Evolutionary conservation across 30 jellyfish, hydroid and myxozoan species (phyloP).

Genomic region (Hydractinia echinata): DNA sequence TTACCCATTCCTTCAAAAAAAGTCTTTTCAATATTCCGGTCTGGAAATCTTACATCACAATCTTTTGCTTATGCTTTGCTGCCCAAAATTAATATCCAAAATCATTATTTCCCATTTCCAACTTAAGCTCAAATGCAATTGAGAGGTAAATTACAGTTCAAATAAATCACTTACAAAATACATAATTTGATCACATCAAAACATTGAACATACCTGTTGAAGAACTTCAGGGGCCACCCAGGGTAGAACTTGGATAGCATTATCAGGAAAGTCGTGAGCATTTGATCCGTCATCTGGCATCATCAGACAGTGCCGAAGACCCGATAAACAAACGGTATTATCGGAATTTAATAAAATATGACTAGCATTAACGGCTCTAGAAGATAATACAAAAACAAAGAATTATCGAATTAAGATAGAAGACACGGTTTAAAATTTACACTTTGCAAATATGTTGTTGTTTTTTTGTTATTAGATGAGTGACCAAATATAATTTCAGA

Average conservation of each 20-base stretch:
- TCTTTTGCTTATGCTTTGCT: too few relatives aligned
- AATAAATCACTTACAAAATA: too few relatives aligned
- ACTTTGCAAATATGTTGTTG: neutral
- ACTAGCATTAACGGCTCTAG: conserved; percentile 92
- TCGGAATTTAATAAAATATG: conserved; percentile 73
- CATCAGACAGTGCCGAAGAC: conserved; percentile 67
- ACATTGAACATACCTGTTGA: conserved; percentile 56
- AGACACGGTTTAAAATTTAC: neutral
- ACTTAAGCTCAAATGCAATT: too few relatives aligned
- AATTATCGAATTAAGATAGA: neutral
- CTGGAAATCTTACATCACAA: too few relatives aligned
- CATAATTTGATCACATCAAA: too few relatives aligned
- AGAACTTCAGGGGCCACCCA: conserved; percentile 95
- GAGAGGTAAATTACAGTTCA: too few relatives aligned
- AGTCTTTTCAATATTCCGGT: too few relatives aligned
- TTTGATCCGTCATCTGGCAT: conserved; percentile 39
- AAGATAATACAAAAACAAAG: neutral
- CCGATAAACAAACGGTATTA: conserved; percentile 78
- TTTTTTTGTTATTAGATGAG: too few relatives aligned
- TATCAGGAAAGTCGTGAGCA: conserved; percentile 66
- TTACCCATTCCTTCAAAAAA: too few relatives aligned
- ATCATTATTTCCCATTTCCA: too few relatives aligned
- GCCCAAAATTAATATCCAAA: too few relatives aligned
- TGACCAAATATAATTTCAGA: too few relatives aligned
- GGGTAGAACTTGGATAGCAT: conserved; percentile 75